These are phyloP conservation scores for Dasypogon diadema DNA, from an alignment of 2,888 invertebrate species.

Conservation along the genomic window DNA sequence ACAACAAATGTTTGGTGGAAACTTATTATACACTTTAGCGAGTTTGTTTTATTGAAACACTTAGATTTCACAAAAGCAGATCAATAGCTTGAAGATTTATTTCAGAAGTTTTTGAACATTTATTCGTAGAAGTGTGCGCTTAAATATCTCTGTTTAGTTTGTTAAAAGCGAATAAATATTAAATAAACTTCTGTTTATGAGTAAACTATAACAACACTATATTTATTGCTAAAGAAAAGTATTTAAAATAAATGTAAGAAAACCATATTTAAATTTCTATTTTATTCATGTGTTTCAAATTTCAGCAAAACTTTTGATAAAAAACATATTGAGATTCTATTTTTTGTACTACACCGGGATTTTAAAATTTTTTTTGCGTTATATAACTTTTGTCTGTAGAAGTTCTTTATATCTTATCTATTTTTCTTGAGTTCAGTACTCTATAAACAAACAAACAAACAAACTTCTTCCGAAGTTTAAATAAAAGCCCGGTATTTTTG, in stretches of 20 bases:
- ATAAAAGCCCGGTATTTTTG: too few relatives aligned
- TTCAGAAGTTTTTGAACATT: background rate
- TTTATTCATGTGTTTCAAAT: too few relatives aligned
- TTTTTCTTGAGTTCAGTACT: too few relatives aligned
- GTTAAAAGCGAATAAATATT: background rate
- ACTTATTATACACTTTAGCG: constrained; percentile 4
- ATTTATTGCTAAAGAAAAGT: background rate
- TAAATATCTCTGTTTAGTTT: background rate
- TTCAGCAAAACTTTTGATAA: background rate
- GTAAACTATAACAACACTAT: background rate
- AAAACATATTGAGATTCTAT: too few relatives aligned
- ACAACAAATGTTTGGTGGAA: constrained; percentile 10
- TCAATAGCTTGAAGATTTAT: constrained; percentile 1
- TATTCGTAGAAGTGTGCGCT: background rate
- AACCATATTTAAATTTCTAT: too few relatives aligned
- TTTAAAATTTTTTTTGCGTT: too few relatives aligned
- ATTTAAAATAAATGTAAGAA: background rate
- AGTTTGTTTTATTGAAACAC: constrained; percentile 16
- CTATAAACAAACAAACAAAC: too few relatives aligned
- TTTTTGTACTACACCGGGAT: too few relatives aligned
- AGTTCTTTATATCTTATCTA: too few relatives aligned
- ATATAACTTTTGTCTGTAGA: too few relatives aligned
- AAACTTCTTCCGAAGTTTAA: too few relatives aligned
- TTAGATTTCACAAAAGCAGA: constrained; percentile 23
- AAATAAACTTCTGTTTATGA: background rate